phyloP scores from a whole-genome alignment of 2,113 vertebrate species.

The Dicrurus megarhynchus region DNA sequence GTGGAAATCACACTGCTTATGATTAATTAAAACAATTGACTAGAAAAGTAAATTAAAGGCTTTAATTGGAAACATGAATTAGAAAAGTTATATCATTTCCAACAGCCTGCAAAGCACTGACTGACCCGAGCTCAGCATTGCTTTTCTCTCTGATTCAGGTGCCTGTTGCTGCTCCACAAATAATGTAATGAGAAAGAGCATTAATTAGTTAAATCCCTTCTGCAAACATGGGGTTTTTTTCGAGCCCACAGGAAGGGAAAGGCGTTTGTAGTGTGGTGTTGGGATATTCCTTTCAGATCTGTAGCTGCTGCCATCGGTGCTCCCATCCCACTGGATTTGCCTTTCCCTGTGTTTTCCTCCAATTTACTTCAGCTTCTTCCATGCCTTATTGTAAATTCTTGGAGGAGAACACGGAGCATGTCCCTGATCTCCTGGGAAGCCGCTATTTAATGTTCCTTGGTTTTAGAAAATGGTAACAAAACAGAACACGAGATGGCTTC shows the following conservation, averaged over 20 bases:
- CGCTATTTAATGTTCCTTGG: slow-evolving; percentile 22
- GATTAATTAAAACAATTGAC: neutral
- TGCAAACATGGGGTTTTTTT: neutral
- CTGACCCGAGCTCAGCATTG: neutral
- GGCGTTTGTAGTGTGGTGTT: accelerated
- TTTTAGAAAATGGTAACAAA: slow-evolving; percentile 41
- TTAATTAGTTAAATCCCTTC: neutral
- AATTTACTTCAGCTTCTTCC: neutral
- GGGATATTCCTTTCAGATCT: neutral
- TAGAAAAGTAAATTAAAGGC: neutral
- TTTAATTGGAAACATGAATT: neutral
- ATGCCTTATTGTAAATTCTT: neutral
- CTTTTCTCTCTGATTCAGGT: neutral
- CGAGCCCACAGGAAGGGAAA: neutral
- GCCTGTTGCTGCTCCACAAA: neutral
- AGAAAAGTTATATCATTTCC: neutral
- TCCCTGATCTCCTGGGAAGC: neutral
- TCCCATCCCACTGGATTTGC: neutral
- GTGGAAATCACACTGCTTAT: neutral
- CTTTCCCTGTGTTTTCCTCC: neutral
- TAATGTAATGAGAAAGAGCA: neutral
- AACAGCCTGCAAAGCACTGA: neutral
- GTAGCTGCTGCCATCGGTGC: neutral
- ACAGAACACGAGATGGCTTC: neutral
- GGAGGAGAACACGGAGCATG: neutral